Evolutionary conservation across 2,888 invertebrate genomes (phyloP).

Genomic region (Eledona agricola): DNA sequence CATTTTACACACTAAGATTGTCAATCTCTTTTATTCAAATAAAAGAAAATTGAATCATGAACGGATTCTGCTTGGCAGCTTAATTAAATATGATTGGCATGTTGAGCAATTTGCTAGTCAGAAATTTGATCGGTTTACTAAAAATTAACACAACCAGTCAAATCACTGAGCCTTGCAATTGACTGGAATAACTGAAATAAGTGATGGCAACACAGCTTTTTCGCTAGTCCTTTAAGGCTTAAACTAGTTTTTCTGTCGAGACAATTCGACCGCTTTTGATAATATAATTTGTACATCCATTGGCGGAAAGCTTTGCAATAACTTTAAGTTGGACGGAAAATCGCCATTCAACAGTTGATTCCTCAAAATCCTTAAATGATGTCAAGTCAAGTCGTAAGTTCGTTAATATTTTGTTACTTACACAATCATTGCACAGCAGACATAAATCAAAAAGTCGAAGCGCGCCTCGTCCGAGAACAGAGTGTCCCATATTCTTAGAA

Average conservation of each 20-base stretch:
- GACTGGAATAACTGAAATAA: not conserved
- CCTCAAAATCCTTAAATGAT: slow-evolving; percentile 75
- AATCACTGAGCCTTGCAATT: too few species aligned
- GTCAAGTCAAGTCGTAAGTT: slow-evolving; percentile 20
- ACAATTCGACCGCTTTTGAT: slow-evolving; percentile 77
- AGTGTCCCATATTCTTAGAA: slow-evolving; percentile 97
- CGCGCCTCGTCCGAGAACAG: slow-evolving; percentile 89
- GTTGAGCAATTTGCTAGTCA: too few species aligned
- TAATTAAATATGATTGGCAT: too few species aligned
- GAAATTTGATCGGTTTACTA: too few species aligned
- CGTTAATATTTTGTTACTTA: slow-evolving; percentile 66
- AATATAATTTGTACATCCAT: slow-evolving; percentile 87
- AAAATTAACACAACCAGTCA: too few species aligned
- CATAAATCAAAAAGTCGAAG: slow-evolving; percentile 89
- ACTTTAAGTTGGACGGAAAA: slow-evolving; percentile 92
- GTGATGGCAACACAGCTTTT: slow-evolving; percentile 4
- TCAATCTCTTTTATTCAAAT: too few species aligned
- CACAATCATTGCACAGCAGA: slow-evolving; percentile 98
- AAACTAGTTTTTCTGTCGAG: slow-evolving; percentile 52
- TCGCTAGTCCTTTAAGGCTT: not conserved
- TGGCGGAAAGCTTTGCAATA: slow-evolving; percentile 91
- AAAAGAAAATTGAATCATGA: too few species aligned
- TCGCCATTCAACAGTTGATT: slow-evolving; percentile 86
- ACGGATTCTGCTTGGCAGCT: too few species aligned
- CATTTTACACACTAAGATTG: too few species aligned